Evolutionary conservation across 2,113 vertebrate genomes (phyloP).

Genomic region (Eidolon helvum): DNA sequence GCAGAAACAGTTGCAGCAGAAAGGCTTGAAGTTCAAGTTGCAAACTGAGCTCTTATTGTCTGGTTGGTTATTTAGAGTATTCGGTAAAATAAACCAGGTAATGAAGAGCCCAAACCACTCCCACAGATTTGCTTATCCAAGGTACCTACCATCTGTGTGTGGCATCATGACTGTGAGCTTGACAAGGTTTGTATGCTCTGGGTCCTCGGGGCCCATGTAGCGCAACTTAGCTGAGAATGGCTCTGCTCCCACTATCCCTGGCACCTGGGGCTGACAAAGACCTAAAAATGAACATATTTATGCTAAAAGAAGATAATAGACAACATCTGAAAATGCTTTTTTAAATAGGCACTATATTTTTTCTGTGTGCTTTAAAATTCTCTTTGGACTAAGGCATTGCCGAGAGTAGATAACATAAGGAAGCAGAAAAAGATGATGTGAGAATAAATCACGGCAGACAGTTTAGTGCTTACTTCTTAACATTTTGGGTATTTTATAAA

Average conservation of each 20-base stretch:
- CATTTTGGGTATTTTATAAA: neutral
- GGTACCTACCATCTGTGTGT: slow-evolving; percentile 92
- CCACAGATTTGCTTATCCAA: neutral
- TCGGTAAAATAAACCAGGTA: neutral
- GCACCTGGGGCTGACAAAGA: slow-evolving; percentile 92
- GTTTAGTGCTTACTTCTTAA: neutral
- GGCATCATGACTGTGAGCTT: slow-evolving; percentile 96
- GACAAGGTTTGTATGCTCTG: slow-evolving; percentile 91
- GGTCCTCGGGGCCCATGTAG: slow-evolving; percentile 92
- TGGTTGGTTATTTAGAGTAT: neutral
- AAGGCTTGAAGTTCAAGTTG: neutral
- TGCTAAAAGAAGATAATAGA: neutral
- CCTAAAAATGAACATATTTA: slow-evolving; percentile 81
- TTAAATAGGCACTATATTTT: neutral
- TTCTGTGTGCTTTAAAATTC: neutral
- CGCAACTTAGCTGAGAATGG: slow-evolving; percentile 96
- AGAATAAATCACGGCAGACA: neutral
- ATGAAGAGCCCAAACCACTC: neutral
- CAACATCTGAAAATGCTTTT: neutral
- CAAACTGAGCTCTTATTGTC: accelerated
- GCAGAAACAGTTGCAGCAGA: neutral
- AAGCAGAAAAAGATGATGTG: neutral
- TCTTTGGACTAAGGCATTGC: neutral
- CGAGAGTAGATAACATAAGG: neutral
- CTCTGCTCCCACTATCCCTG: slow-evolving; percentile 93